phyloP scores from a whole-genome alignment of 2,797 vertebrate species.

The Amblyopsis hoosieri region DNA sequence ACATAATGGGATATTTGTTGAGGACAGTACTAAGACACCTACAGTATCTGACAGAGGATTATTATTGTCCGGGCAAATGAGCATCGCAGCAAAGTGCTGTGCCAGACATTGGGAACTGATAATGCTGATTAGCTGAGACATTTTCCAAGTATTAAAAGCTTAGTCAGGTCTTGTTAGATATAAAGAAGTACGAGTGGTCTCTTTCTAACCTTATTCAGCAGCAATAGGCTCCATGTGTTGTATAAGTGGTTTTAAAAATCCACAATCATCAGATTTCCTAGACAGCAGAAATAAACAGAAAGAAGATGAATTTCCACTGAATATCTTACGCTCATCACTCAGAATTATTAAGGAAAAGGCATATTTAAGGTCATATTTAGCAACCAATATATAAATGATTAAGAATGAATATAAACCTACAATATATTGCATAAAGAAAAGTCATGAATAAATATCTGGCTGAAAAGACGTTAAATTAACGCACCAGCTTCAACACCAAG shows the following conservation, averaged over 20 bases:
- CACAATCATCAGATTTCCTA: slow-evolving; percentile 60
- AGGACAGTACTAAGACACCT: slow-evolving; percentile 41
- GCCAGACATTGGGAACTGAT: slow-evolving; percentile 44
- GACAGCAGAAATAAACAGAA: slow-evolving; percentile 52
- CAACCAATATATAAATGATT: slow-evolving; percentile 41
- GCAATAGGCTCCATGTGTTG: slow-evolving; percentile 39
- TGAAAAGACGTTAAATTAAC: too few relatives aligned
- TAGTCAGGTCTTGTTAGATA: slow-evolving; percentile 51
- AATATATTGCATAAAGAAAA: too few relatives aligned
- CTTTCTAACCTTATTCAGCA: slow-evolving; percentile 65
- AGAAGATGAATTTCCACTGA: slow-evolving; percentile 44
- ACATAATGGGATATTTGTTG: slow-evolving; percentile 26
- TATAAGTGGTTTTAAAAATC: slow-evolving; percentile 62
- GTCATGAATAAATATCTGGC: too few relatives aligned
- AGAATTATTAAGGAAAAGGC: slow-evolving; percentile 3
- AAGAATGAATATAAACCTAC: too few relatives aligned
- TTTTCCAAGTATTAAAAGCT: slow-evolving; percentile 52
- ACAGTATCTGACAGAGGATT: slow-evolving; percentile 40
- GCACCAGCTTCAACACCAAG: too few relatives aligned
- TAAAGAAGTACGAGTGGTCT: slow-evolving; percentile 46
- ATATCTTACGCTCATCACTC: slow-evolving; percentile 59
- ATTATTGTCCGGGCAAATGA: slow-evolving; percentile 34
- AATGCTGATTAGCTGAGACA: slow-evolving; percentile 54
- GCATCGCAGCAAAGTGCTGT: slow-evolving; percentile 46
- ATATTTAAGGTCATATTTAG: too few relatives aligned